Conservation (phyloP, 2,113 vertebrate species). For the Prionailurus viverrinus region DNA sequence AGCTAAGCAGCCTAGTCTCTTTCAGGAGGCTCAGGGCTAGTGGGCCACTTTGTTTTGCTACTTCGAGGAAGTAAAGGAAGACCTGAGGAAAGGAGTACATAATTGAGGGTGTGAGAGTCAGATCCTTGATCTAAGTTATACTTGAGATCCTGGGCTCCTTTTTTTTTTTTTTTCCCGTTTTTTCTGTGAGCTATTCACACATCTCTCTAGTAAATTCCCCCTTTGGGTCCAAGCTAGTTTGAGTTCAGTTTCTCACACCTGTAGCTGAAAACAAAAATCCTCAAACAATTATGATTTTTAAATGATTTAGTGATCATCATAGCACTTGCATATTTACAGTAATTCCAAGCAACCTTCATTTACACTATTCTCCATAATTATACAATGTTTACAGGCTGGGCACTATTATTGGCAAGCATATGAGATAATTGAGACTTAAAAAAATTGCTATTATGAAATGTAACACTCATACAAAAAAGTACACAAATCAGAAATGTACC, state of each 20-base stretch:
- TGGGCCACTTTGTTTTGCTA: background rate
- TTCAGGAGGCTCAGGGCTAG: background rate
- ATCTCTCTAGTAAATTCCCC: background rate
- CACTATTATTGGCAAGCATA: background rate
- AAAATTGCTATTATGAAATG: background rate
- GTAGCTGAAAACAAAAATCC: slow-evolving; percentile 9
- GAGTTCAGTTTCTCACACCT: background rate
- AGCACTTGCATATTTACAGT: background rate
- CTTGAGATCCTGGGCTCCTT: background rate
- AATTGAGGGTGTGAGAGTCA: background rate
- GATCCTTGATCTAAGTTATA: background rate
- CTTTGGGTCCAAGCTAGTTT: background rate
- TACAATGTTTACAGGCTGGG: background rate
- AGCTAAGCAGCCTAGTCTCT: slow-evolving; percentile 3
- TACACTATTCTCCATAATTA: background rate
- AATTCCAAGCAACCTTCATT: slow-evolving; percentile 16
- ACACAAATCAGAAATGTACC: background rate
- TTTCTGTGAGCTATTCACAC: background rate
- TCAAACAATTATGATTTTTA: background rate
- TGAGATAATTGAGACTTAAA: background rate
- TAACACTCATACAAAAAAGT: background rate
- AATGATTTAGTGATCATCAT: background rate
- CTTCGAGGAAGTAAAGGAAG: background rate
- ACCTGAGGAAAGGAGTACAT: background rate
- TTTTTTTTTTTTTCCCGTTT: background rate